Base-by-base conservation (phyloP, 1,140 invertebrate genomes). In the Leptinotarsa texana region DNA sequence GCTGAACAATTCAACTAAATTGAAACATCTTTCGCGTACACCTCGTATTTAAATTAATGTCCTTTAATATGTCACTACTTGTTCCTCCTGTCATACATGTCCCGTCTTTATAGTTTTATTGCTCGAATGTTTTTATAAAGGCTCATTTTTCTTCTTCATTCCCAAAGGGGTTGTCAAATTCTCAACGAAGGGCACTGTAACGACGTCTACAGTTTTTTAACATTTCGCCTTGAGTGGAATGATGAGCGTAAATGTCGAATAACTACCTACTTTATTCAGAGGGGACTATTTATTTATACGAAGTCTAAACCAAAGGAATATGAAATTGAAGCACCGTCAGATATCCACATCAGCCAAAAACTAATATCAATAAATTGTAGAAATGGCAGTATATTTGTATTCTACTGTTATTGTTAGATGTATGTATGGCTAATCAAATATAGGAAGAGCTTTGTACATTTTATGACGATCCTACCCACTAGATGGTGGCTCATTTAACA, bases 101-200 rank as follows among this genome's bases (percentile, higher is more conserved):
- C 63, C 17, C 63, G 49, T 73, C 48, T 65, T 66, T 49, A 78
- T 77, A 78, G 77, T 80, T 80, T 80, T 80, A 80, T 77, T 72
- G 74, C 72, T 69, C 70, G 73, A 80, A 79, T 79, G 77, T 80
- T 80, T 80, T 80, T 80, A 80, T 80, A 77, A 80, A 79, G 73
- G 63, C 47, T 75, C 75, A 80, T 80, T 80, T 79, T 80, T 80
- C 77, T 78, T 79, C 66, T 27, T 13, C n/a, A 73, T 61, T 76
- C 79, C 79, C 79, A 61, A 77, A 75, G 75, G 79, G 67, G 79
- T 77, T 75, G 77, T 80, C 72, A 80, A 80, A 77, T 76, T 72
- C 51, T 77, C 73, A 76, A 68, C 75, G 65, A 62, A 67, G 73
- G 69, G 71, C 66, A 47, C 13, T 11, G 65, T 72, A 72, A 72